Percentiles rank a stretch among this genome's conserved stretches.
phyloP scores from a whole-genome alignment of 2,797 vertebrate genomes.

The Notamacropus eugenii region DNA sequence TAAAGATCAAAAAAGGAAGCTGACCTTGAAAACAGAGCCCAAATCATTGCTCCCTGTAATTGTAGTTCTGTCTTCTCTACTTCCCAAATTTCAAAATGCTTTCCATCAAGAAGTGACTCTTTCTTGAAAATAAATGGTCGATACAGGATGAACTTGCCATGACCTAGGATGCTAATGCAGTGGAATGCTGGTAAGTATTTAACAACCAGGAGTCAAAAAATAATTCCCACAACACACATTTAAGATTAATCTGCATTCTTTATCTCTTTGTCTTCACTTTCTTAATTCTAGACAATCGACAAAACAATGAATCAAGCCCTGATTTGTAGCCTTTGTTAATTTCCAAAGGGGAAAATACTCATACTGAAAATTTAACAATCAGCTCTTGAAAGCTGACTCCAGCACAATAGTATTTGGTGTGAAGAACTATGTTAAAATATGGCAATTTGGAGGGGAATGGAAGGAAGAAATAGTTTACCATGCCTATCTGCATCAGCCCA shows the following conservation, averaged over 20 bases:
- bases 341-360: background rate
- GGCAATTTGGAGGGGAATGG: background rate
- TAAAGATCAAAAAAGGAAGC: slow-evolving; percentile 5
- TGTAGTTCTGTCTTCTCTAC: background rate
- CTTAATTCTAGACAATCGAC: background rate
- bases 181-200: background rate
- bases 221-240: background rate
- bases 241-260: background rate
- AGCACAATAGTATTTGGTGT: background rate
- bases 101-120: background rate
- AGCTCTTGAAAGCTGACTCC: background rate
- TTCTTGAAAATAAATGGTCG: background rate
- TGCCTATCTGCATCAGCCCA: background rate
- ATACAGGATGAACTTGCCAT: background rate
- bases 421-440: background rate
- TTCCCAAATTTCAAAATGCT: background rate
- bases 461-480: background rate
- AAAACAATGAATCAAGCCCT: background rate
- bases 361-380: background rate
- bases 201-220: background rate
- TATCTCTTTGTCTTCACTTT: background rate
- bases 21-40: slow-evolving; percentile 3
- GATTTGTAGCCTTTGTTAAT: background rate
- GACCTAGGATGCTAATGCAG: background rate
- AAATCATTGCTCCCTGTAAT: background rate